Conservation (phyloP, 2,797 vertebrate species). For the Clarias pachynema region DNA sequence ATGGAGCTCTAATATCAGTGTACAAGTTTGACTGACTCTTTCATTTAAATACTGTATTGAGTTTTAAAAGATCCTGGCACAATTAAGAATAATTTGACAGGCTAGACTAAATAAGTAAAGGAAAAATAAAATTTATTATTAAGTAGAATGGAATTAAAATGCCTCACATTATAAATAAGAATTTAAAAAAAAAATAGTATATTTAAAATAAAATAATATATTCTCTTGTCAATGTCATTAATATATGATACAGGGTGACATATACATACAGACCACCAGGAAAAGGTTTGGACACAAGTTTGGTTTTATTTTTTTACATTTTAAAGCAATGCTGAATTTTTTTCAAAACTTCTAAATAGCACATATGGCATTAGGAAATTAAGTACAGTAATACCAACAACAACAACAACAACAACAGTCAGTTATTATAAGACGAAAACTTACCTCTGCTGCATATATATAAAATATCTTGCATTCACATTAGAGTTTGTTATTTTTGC, state of each 20-base stretch:
- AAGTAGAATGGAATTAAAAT: neutral
- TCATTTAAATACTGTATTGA: neutral
- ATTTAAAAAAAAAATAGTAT: no score
- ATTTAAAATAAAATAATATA: no score
- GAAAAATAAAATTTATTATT: neutral
- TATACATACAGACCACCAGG: no score
- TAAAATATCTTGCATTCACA: neutral
- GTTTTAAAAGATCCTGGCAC: neutral
- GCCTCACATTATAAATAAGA: neutral
- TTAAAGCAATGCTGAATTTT: no score
- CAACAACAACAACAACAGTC: no score
- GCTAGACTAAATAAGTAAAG: neutral
- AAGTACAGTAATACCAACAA: no score
- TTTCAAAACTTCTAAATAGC: no score
- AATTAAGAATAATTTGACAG: neutral
- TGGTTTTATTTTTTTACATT: no score
- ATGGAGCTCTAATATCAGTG: slow-evolving; percentile 66
- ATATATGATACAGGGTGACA: neutral
- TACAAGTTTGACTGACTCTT: neutral
- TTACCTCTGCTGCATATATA: no score
- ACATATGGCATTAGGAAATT: no score
- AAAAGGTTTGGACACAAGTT: no score
- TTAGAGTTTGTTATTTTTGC: neutral
- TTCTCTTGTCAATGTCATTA: neutral
- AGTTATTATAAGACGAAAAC: no score